phyloP scores from a whole-genome alignment of 2,797 vertebrate species.

The Molossus alvarezi region DNA sequence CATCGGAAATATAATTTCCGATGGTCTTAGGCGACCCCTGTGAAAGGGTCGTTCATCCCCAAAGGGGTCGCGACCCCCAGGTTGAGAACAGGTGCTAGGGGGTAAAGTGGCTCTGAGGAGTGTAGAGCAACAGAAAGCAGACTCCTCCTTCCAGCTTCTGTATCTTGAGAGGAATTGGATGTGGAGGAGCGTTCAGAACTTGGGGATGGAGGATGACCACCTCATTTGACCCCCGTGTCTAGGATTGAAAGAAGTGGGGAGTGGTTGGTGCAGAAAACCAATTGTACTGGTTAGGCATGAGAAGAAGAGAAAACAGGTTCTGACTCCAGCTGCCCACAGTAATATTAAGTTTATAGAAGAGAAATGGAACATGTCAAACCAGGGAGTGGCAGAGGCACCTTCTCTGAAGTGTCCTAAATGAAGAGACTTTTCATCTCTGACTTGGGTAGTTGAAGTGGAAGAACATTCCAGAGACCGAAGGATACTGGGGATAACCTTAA shows the following conservation, averaged over 20 bases:
- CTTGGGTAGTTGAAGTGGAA: not conserved
- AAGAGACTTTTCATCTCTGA: conserved; percentile 47
- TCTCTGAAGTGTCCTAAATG: not conserved
- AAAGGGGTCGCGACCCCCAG: no score
- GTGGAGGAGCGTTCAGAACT: not conserved
- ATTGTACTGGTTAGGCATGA: not conserved
- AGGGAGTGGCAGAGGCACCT: not conserved
- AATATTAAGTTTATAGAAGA: not conserved
- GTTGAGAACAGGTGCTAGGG: not conserved
- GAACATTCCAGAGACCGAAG: not conserved
- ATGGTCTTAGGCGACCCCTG: no score
- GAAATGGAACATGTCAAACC: not conserved
- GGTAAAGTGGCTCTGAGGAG: not conserved
- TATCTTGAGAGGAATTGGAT: not conserved
- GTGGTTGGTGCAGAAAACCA: not conserved
- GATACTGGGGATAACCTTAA: not conserved
- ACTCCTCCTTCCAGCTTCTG: not conserved
- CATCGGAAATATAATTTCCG: no score
- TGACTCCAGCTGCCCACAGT: not conserved
- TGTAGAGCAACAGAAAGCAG: not conserved
- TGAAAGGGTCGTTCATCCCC: no score
- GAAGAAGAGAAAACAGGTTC: conserved; percentile 28
- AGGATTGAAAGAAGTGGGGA: not conserved
- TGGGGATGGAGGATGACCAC: not conserved
- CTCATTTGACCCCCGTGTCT: not conserved